Evolutionary conservation across 2,113 vertebrate species (phyloP), one percentile per base, ranked within the genome.

Genomic region (Trochalopteron elliotii): DNA sequence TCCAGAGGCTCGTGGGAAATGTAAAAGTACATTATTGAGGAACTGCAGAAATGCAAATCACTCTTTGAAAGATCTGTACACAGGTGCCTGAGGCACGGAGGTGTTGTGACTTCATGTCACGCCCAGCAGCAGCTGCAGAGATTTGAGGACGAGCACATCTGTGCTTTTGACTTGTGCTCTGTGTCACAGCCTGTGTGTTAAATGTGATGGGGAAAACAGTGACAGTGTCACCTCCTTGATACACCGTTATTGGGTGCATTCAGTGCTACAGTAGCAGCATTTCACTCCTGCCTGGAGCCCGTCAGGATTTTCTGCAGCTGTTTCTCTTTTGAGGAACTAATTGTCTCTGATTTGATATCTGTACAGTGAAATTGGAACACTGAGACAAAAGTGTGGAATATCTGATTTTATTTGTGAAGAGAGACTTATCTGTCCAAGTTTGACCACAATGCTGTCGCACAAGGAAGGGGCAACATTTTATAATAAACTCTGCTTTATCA

Each of bases 1-100:
- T 91, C 79, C 60, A 94, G 25, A 83, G 67, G 17, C 74, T 96
- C 89, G 40, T 79, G 61, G 74, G 64, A 65, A 90, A 55, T 30
- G 59, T 44, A 28, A 4, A 92, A 90, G 57, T 33, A 10, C 77
- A 4, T 63, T 92, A 70, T 68, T 89, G 87, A 49, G 61, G 57
- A 47, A 52, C 52, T 93, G 64, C 68, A 79, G 55, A 77, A 52
- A n/a, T 86, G 75, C 82, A 93, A 94, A 44, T 23, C 16, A 5
- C 10, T 49, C 39, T 85, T 63, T 40, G 69, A 40, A 61, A 61
- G 72, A 15, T 57, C 33, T 47, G 49, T 67, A 14, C 74, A 23
- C 47, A 31, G 33, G 10, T 57, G 67, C 53, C 45, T 42, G 50
- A 22, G 56, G 57, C 17, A 24, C 16, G 27, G 56, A 80, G 75